A percentile compares a stretch with the other conserved stretches of the same genome.
These are phyloP conservation scores for Leptogaster cylindrica DNA, from an alignment of 2,888 invertebrate species.

Conservation along the genomic window DNA sequence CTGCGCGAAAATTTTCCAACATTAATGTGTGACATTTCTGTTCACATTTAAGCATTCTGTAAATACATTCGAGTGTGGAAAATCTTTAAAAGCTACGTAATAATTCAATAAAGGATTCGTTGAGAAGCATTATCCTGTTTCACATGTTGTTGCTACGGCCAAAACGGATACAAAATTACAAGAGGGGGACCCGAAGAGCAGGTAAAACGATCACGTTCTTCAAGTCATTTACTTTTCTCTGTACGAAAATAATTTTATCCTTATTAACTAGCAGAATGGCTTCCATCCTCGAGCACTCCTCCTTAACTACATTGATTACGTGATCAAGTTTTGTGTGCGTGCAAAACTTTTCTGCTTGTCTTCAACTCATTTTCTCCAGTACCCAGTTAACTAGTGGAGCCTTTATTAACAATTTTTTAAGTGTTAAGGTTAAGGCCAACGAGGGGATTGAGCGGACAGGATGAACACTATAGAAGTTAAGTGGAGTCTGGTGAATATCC, in stretches of 20 bases:
- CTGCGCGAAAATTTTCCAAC: constrained; percentile 9
- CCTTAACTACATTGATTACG: constrained; percentile 42
- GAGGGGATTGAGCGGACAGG: too few relatives aligned
- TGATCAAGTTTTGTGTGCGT: constrained; percentile 39
- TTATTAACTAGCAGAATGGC: constrained; percentile 34
- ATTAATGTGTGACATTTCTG: constrained; percentile 19
- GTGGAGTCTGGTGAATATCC: neutral
- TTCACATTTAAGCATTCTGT: constrained; percentile 7
- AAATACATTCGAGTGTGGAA: neutral
- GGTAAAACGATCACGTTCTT: constrained; percentile 38
- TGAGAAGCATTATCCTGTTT: neutral
- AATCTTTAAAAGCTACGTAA: constrained; percentile 26
- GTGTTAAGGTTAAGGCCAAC: too few relatives aligned
- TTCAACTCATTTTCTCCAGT: constrained; percentile 21
- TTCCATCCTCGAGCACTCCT: constrained; percentile 5
- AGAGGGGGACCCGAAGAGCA: neutral
- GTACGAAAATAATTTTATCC: constrained; percentile 35
- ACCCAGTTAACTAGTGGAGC: neutral
- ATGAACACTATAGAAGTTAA: neutral
- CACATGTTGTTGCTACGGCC: neutral
- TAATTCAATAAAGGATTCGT: constrained; percentile 24
- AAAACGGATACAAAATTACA: neutral
- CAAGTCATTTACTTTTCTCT: constrained; percentile 33
- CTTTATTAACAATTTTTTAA: constrained; percentile 32
- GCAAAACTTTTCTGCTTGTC: constrained; percentile 34